Base-by-base conservation (phyloP, 2,888 invertebrate species). In the Tetheella fluctuosa region DNA sequence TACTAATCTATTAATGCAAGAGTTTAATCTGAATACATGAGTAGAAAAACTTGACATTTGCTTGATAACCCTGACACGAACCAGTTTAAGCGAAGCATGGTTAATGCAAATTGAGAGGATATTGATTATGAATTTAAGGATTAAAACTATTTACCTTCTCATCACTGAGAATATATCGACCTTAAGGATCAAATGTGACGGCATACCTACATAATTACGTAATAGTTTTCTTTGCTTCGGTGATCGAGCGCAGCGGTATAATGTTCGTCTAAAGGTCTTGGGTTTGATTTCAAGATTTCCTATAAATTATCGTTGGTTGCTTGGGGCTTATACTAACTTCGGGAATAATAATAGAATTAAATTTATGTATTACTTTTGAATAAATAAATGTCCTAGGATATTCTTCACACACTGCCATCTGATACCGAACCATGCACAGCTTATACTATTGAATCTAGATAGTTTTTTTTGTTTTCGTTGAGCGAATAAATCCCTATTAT, bases 11-110 rank as follows among this genome's bases (percentile, higher is more conserved):
- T 17, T 55, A 17, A 55, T 55, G 28, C 25, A 30, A 54, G 12
- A 20, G 30, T 54, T 4, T 17, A 30, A 54, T 54, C 34, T 30
- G 37, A 55, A 23, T 55, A 20, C 55, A 34, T 23, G 20, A 23
- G 15, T 34, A 42, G 59, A 64, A 67, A 68, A 68, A 64, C 59
- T 55, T 67, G 60, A 64, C 66, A 68, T 71, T 68, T 66, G 57
- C 54, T 42, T 37, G 64, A 58, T 61, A 65, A 58, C 69, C 71
- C 48, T 70, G 73, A 65, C 67, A 69, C 55, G 23, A 63, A 60
- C 64, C 60, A 57, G 63, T 61, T 67, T 62, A 54, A 61, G 59
- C 57, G 34, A 15, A 59, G 58, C 15, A 54, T 55, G 34, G 37
- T 56, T 23, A 55, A 55, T 64, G 52, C 48, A 57, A 20, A 55